Base-by-base conservation (phyloP, 2,888 invertebrate genomes). In the Nomada fabriciana region DNA sequence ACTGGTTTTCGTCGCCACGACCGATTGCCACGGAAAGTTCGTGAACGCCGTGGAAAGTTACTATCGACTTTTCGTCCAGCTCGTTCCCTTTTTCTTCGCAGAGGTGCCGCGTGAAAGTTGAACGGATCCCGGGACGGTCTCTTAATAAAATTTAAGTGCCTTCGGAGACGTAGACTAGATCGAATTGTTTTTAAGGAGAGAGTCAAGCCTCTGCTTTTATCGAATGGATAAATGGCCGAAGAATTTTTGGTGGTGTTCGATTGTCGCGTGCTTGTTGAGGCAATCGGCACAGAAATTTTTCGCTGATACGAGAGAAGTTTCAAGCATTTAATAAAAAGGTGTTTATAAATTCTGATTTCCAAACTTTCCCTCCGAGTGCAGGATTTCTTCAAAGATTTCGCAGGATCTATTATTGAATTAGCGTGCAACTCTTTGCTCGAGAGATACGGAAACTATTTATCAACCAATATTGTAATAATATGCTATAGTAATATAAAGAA, bases 21-120 rank as follows among this genome's bases (percentile, higher is more conserved):
- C 55, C 64, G 65, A 85, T 76, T 55, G 82, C 52, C 57, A 25
- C 50, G 86, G 50, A 79, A 80, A 80, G 72, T 80, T 80, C 57
- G 42, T 29, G 65, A 20, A 65, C 64, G 68, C 15, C 65, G 70
- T 60, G 43, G 25, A 72, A 79, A 80, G 53, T 71, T 71, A 20
- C 79, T 20, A 20, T n/a, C 47, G 65, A 65, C 65, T 65, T 74
- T 36, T 23, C 57, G 43, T 25, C 53, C 20, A 23, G 13, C 43
- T 15, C 61, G 36, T 29, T 42, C 15, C 9, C 18, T 68, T 55
- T 53, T 60, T n/a, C 20, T 20, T 20, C 23, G 5, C 18, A 15
- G 47, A 5, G 13, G 5, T 25, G 50, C 20, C 64, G 10, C 64
- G 18, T 43, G 52, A 13, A 50, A 73, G 50, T 65, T 59, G 42